Percentiles rank a stretch among this genome's conserved stretches.
Evolutionary conservation across 2,888 invertebrate species (phyloP).

Genomic region (Dinocampus coccinellae): DNA sequence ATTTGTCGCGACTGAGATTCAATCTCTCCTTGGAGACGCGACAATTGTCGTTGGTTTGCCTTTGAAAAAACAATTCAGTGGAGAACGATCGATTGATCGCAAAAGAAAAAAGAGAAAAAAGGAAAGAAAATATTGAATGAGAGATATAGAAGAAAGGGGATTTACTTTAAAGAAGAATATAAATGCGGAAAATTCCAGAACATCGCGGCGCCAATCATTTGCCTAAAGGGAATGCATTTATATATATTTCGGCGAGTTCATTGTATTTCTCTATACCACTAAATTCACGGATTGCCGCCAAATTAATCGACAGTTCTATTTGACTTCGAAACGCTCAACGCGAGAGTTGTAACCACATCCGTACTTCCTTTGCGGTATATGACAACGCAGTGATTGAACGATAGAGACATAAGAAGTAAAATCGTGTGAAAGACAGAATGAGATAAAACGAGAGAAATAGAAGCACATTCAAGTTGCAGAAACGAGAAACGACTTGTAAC

Average conservation of each 20-base stretch:
- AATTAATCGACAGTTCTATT: conserved; percentile 51
- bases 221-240: not conserved
- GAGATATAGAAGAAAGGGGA: not conserved
- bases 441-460: not conserved
- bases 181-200: not conserved
- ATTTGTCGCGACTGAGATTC: conserved; percentile 6
- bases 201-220: not conserved
- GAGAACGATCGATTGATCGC: conserved; percentile 1
- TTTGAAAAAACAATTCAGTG: not conserved
- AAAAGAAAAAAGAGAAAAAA: not conserved
- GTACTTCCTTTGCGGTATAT: conserved; percentile 7
- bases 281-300: conserved; percentile 20
- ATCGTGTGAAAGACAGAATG: not conserved
- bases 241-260: conserved; percentile 42
- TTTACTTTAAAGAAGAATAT: not conserved
- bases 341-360: conserved; percentile 27
- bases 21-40: not conserved
- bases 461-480: conserved; percentile 20
- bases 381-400: conserved; percentile 10
- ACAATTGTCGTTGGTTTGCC: not conserved
- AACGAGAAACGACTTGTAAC: conserved; percentile 40
- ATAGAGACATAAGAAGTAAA: conserved; percentile 13
- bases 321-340: conserved; percentile 35
- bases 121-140: not conserved
- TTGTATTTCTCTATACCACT: not conserved